phyloP scores from a whole-genome alignment of 2,113 vertebrate genomes.

The Danionella cerebrum region DNA sequence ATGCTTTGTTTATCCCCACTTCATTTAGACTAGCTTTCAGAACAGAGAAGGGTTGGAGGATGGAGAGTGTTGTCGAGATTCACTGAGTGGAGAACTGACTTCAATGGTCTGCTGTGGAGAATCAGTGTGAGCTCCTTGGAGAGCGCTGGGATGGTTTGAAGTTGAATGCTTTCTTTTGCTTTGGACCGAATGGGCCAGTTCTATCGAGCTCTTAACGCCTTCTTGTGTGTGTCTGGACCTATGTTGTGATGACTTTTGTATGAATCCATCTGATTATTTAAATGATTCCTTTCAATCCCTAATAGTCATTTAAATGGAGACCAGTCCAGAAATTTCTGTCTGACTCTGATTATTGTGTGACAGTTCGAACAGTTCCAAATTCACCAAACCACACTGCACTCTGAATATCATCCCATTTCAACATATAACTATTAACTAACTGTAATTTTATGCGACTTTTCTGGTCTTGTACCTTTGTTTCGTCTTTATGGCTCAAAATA shows the following conservation, averaged over 20 bases:
- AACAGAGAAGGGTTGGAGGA: conserved; percentile 53
- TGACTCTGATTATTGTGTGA: no score
- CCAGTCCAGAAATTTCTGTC: no score
- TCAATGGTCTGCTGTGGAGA: conserved; percentile 83
- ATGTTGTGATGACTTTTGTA: conserved; percentile 1
- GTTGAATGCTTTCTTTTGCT: conserved; percentile 74
- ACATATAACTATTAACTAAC: no score
- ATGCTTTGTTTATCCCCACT: conserved; percentile 84
- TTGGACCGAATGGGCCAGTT: conserved; percentile 69
- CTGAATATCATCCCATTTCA: no score
- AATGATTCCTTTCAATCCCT: background rate
- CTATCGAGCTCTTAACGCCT: conserved; percentile 62
- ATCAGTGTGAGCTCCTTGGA: conserved; percentile 69
- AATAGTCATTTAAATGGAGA: no score
- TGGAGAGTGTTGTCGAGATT: conserved; percentile 47
- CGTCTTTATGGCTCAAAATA: no score
- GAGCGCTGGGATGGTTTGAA: conserved; percentile 74
- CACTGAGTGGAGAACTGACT: conserved; percentile 50
- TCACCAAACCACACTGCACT: no score
- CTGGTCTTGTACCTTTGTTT: no score
- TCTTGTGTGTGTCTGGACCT: conserved; percentile 58
- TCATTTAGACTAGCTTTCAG: conserved; percentile 69
- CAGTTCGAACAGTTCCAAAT: no score
- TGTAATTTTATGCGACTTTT: no score
- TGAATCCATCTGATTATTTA: background rate